phyloP scores from a whole-genome alignment of 2,797 vertebrate species.

The Clamator glandarius region DNA sequence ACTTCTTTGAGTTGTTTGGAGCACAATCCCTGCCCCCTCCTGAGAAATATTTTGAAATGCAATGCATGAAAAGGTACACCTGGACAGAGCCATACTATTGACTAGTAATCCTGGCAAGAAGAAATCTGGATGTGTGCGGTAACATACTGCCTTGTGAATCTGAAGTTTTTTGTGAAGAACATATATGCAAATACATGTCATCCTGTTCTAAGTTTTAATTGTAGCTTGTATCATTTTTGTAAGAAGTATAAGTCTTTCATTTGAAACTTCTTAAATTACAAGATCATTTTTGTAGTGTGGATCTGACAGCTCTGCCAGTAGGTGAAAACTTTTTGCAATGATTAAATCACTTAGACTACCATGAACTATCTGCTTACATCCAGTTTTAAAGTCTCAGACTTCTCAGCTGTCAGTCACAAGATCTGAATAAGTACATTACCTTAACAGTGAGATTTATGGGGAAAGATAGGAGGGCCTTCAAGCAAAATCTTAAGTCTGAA shows the following conservation, averaged over 20 bases:
- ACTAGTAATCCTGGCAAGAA: background rate
- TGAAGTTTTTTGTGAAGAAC: background rate
- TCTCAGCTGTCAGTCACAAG: conserved; percentile 42
- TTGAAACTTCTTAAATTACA: background rate
- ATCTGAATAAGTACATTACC: conserved; percentile 16
- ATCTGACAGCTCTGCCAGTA: background rate
- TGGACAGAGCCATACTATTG: background rate
- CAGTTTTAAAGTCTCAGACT: conserved; percentile 39
- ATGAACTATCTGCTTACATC: background rate
- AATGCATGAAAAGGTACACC: background rate
- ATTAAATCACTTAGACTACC: background rate
- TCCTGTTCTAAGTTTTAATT: background rate
- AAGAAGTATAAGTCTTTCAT: background rate
- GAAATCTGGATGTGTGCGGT: background rate
- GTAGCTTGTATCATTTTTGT: background rate
- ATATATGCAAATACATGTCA: background rate
- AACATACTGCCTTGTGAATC: background rate
- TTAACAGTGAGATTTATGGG: background rate
- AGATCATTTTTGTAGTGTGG: background rate
- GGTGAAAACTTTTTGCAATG: background rate
- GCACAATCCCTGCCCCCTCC: background rate
- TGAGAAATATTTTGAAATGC: background rate
- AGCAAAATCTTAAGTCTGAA: background rate
- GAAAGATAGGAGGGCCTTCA: background rate
- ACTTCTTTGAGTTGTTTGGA: background rate